phyloP scores from a whole-genome alignment of 2,888 invertebrate genomes.

The Rambutsinella grinnellia region DNA sequence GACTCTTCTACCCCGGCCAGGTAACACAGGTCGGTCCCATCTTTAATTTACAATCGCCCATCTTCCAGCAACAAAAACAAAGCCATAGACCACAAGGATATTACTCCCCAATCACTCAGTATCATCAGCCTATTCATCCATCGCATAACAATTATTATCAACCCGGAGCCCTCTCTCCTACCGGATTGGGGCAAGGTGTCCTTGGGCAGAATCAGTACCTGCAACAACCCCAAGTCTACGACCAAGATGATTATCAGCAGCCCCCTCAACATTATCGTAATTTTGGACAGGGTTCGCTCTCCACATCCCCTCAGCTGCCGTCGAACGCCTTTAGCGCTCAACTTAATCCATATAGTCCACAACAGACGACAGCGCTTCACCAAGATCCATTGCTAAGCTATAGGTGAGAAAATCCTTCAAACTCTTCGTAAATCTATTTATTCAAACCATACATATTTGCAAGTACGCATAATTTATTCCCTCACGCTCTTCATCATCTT shows the following conservation, averaged over 20 bases:
- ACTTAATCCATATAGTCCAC: conserved; percentile 62
- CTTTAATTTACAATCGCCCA: conserved; percentile 51
- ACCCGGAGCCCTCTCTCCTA: not conserved
- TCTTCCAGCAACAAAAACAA: conserved; percentile 50
- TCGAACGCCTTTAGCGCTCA: conserved; percentile 37
- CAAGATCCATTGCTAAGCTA: conserved; percentile 82
- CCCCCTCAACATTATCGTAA: conserved; percentile 67
- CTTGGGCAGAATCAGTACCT: conserved; percentile 47
- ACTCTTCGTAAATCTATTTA: conserved; percentile 23
- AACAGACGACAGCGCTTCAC: conserved; percentile 72
- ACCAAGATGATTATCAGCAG: conserved; percentile 48
- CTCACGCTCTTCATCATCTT: not conserved
- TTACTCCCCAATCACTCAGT: conserved; percentile 65
- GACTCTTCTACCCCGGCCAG: conserved; percentile 47
- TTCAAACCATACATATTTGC: conserved; percentile 6
- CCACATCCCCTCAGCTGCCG: conserved; percentile 66
- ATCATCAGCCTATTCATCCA: conserved; percentile 58
- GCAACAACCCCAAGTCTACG: conserved; percentile 48
- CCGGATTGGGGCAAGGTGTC: conserved; percentile 36
- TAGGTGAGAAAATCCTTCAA: conserved; percentile 69
- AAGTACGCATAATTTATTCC: not conserved
- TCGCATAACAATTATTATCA: conserved; percentile 51
- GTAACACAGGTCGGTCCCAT: conserved; percentile 49
- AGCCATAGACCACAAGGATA: conserved; percentile 61
- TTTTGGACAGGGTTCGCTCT: conserved; percentile 70